These are phyloP conservation scores for Callionymus lyra DNA, from an alignment of 2,113 vertebrate species.

Conservation along the genomic window DNA sequence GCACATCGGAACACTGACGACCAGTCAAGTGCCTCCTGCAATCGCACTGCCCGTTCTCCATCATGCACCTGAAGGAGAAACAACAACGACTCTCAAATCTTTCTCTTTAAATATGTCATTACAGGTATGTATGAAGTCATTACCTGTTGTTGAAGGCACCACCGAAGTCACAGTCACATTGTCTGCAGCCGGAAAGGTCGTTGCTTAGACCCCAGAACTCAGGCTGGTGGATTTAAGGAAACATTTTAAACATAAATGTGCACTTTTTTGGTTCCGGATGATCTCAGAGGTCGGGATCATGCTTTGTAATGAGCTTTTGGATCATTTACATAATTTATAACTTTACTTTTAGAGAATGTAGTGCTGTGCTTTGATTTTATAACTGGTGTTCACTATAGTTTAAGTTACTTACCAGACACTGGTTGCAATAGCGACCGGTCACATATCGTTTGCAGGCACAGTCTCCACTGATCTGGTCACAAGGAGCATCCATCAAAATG, in stretches of 20 bases:
- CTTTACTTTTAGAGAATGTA: too few relatives aligned
- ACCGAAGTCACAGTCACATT: slow-evolving; percentile 81
- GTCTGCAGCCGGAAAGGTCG: slow-evolving; percentile 71
- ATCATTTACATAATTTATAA: too few relatives aligned
- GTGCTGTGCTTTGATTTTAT: too few relatives aligned
- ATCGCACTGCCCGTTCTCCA: slow-evolving; percentile 74
- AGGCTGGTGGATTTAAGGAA: slow-evolving; percentile 57
- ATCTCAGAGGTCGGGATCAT: too few relatives aligned
- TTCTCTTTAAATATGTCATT: neutral
- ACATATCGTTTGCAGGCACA: slow-evolving; percentile 83
- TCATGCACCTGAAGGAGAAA: slow-evolving; percentile 63
- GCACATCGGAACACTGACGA: slow-evolving; percentile 71
- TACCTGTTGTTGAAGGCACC: slow-evolving; percentile 78
- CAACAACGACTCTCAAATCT: neutral
- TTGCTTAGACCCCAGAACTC: slow-evolving; percentile 83
- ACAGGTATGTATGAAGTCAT: neutral
- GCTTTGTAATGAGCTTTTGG: too few relatives aligned
- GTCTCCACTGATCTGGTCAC: slow-evolving; percentile 76
- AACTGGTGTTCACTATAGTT: too few relatives aligned
- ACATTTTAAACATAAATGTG: too few relatives aligned
- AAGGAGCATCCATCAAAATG: slow-evolving; percentile 61
- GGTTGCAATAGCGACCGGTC: slow-evolving; percentile 72
- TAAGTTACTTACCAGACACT: slow-evolving; percentile 72
- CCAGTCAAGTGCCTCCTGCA: slow-evolving; percentile 74
- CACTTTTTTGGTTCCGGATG: too few relatives aligned